Conservation (phyloP, 2,888 invertebrate species). For the Hemicrepidius hirtus region DNA sequence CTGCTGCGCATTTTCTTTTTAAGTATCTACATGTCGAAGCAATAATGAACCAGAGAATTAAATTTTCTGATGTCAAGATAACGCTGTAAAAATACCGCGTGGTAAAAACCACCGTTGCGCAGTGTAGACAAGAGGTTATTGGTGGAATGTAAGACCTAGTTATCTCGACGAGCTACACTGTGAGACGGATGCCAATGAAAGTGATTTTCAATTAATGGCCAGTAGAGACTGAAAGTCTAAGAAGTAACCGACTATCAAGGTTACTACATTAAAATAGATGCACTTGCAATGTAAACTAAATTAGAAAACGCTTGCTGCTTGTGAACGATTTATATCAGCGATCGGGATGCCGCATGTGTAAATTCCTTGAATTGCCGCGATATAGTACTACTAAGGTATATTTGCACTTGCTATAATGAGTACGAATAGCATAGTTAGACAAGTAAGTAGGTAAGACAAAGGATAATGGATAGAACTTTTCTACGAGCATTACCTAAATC, state of each 20-base stretch:
- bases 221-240: constrained; percentile 46
- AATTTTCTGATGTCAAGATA: constrained; percentile 26
- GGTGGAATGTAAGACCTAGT: constrained; percentile 50
- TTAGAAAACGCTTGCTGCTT: constrained; percentile 28
- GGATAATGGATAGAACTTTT: too few species aligned
- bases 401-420: too few species aligned
- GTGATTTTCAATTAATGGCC: constrained; percentile 50
- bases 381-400: too few species aligned
- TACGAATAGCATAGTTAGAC: too few species aligned
- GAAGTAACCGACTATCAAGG: constrained; percentile 46
- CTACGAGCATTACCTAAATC: too few species aligned
- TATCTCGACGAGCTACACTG: constrained; percentile 40
- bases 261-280: constrained; percentile 43
- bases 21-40: too few species aligned
- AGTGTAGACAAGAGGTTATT: constrained; percentile 26
- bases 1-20: too few species aligned
- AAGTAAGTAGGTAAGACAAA: too few species aligned
- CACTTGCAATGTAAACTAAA: constrained; percentile 44
- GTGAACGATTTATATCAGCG: constrained; percentile 35
- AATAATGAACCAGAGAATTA: constrained; percentile 17
- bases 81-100: too few species aligned
- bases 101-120: not conserved
- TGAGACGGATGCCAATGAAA: constrained; percentile 48
- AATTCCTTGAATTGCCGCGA: constrained; percentile 23
- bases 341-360: constrained; percentile 10